phyloP scores from a whole-genome alignment of 2,113 vertebrate genomes.

The Pelodiscus sinensis region DNA sequence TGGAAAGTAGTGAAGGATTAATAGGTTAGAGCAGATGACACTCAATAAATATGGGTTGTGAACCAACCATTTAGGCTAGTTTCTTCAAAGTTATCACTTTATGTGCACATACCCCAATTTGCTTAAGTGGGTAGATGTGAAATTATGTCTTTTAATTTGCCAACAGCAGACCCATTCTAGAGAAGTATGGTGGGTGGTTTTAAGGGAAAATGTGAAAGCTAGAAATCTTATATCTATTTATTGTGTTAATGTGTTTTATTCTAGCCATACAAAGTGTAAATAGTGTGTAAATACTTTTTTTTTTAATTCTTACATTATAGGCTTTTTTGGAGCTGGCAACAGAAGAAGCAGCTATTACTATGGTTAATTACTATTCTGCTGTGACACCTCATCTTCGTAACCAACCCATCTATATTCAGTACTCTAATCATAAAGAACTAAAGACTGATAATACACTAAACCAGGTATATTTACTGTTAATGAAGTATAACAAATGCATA shows the following conservation, averaged over 20 bases:
- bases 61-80: background rate
- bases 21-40: background rate
- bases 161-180: background rate
- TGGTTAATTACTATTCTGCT: slow-evolving; percentile 97
- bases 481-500: background rate
- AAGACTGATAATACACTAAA: slow-evolving; percentile 96
- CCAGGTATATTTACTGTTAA: slow-evolving; percentile 81
- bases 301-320: slow-evolving; percentile 72
- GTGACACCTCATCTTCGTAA: slow-evolving; percentile 95
- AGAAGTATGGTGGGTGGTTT: background rate
- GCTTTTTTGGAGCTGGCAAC: slow-evolving; percentile 97
- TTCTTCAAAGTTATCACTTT: background rate
- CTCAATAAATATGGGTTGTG: background rate
- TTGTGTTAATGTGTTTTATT: background rate
- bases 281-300: background rate
- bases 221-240: background rate
- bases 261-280: background rate
- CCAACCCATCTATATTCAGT: slow-evolving; percentile 94
- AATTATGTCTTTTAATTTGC: background rate
- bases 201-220: background rate
- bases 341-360: slow-evolving; percentile 95
- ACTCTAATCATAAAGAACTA: slow-evolving; percentile 97
- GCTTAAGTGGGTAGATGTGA: background rate
- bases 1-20: rapidly evolving
- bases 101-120: background rate